phyloP scores from a whole-genome alignment of 2,888 invertebrate species.

The Thumatha senex region DNA sequence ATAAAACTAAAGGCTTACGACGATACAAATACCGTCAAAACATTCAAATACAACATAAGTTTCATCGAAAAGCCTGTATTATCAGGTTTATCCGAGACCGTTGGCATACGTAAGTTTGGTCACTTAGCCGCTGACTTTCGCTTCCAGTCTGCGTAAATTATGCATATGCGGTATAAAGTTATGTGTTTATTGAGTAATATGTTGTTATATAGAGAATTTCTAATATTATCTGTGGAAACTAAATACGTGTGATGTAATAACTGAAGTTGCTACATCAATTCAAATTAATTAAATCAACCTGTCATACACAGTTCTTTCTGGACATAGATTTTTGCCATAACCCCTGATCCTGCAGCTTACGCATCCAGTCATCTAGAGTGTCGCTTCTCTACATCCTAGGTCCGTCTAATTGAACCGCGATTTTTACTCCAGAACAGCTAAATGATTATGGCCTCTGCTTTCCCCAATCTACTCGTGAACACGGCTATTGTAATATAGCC shows the following conservation, averaged over 20 bases:
- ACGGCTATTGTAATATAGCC: no score
- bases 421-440: no score
- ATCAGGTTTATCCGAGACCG: constrained; percentile 1
- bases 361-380: no score
- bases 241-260: not conserved
- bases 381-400: no score
- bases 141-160: constrained; percentile 24
- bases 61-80: constrained; percentile 6
- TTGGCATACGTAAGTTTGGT: constrained; percentile 24
- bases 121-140: constrained; percentile 22
- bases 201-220: constrained; percentile 6
- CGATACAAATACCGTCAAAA: constrained; percentile 9
- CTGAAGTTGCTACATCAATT: not conserved
- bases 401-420: no score
- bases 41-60: constrained; percentile 1
- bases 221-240: constrained; percentile 6
- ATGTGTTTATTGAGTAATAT: constrained; percentile 20
- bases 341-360: no score
- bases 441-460: no score
- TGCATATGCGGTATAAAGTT: constrained; percentile 17
- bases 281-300: no score
- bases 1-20: not conserved
- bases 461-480: no score
- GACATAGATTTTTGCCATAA: no score
- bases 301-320: no score